phyloP scores from a whole-genome alignment of 2,113 vertebrate genomes.

The crab-eating macaque (Macaca fascicularis) region T2T-MFA8v1.1 NC_088384.1:117683001-117683500 shows the following conservation, averaged over 20 bases:
- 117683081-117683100: no score
- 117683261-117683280: conserved; percentile 75
- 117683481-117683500: no score
- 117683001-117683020: no score
- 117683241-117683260: conserved; percentile 71
- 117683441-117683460: fast-evolving
- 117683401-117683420: background rate
- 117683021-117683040: background rate
- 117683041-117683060: no score
- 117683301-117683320: background rate
- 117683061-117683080: background rate
- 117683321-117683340: fast-evolving
- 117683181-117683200: background rate
- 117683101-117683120: background rate
- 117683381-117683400: background rate
- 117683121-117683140: no score
- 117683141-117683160: fast-evolving
- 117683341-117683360: background rate
- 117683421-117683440: background rate
- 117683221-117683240: conserved; percentile 57
- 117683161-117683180: background rate
- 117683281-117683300: conserved; percentile 68
- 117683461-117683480: fast-evolving
- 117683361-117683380: background rate
- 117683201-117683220: conserved; percentile 1